Evolutionary conservation across 2,113 vertebrate genomes (phyloP), one percentile per base, ranked within the genome.

Genomic region (Notarius quadriscutis): DNA sequence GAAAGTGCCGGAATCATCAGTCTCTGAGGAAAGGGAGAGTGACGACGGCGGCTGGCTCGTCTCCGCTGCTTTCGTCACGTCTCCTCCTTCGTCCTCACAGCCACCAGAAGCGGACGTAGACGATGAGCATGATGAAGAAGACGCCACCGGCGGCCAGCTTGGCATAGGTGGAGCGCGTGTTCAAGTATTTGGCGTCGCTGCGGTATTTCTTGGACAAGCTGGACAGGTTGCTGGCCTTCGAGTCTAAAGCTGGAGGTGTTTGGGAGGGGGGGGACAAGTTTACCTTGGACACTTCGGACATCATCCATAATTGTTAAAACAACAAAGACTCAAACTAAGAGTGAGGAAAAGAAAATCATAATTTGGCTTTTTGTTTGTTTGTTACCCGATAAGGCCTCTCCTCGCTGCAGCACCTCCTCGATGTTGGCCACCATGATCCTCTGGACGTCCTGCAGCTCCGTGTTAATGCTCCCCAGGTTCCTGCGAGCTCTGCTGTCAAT

Each of bases 351-450:
- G 51, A 53, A 53, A 53, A 57, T 57, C 55, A 10, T 57, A 12
- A 57, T 57, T 57, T 57, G 55, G 11, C 9, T 93, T 18, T 50
- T 53, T 51, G n/a, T 50, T 22, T 50, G 0, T 75, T 53, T 34
- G 6, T 5, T n/a, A 99, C 98, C 98, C 89, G 98, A 99, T 79
- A 99, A 96, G 0, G 98, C 97, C 89, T 99, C 98, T 91, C 98
- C 98, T 84, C 98, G 93, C 90, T 99, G 98, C 84, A 99, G 91
- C 80, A 99, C 98, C 91, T 99, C 98, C 91, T 99, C 98, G 0
- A 99, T 99, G 90, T 99, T 99, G 1, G 98, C 98, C 92, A 99
- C 98, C 98, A 99, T 99, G 93, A 99, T 99, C 93, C 97, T 96
- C 95, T 99, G 98, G 17, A 99, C 98, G 17, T 99, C 98, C 74